Percentiles rank a stretch among this genome's conserved stretches.
Evolutionary conservation across 2,113 vertebrate genomes (phyloP).

Genomic region (Pseudorectes ferrugineus): DNA sequence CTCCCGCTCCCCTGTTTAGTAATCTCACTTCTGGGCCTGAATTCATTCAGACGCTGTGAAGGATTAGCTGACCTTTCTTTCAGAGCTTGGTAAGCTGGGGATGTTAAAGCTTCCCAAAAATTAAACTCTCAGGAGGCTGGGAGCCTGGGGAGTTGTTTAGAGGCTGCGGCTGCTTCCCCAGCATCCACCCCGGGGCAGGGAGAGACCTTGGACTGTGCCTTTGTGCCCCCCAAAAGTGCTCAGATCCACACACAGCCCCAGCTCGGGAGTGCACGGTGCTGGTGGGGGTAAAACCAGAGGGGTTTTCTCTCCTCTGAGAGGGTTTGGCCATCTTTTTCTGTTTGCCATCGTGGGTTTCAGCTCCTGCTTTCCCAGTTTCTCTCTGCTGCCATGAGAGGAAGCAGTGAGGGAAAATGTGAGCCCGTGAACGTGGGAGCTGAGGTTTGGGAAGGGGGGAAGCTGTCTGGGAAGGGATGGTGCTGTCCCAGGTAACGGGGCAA

Average conservation of each 20-base stretch:
- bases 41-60: conserved; percentile 47
- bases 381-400: rapidly evolving
- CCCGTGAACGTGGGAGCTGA: rapidly evolving
- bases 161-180: neutral
- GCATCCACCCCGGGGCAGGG: neutral
- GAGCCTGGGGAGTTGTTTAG: neutral
- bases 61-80: conserved; percentile 74
- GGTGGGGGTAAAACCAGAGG: neutral
- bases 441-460: neutral
- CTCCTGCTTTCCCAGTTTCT: neutral
- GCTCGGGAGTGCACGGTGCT: rapidly evolving
- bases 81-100: conserved; percentile 49
- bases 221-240: neutral
- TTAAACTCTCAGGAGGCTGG: conserved; percentile 56
- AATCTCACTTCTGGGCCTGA: conserved; percentile 63
- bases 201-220: neutral
- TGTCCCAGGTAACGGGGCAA: neutral
- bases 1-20: conserved; percentile 20
- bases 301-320: neutral
- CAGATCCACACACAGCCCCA: neutral
- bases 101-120: conserved; percentile 70
- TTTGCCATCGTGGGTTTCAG: neutral
- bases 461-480: rapidly evolving
- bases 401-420: neutral
- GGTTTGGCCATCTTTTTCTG: neutral